Evolutionary conservation across 2,797 vertebrate species (phyloP).

Genomic region (Eospalax fontanierii): DNA sequence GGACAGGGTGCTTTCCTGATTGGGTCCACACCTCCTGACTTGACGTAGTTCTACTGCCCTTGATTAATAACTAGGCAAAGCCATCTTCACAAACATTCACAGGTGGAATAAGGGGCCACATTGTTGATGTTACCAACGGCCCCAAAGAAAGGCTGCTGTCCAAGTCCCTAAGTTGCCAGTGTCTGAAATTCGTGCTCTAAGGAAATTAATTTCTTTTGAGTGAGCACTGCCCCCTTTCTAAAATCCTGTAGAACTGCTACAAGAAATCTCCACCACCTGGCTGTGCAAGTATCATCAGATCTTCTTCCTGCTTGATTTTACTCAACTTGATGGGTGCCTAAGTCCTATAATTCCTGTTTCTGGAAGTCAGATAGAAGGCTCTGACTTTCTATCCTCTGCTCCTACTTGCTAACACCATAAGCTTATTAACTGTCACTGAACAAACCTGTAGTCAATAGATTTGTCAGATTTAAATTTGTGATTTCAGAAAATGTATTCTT

Average conservation of each 20-base stretch:
- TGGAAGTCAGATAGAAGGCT: constrained; percentile 67
- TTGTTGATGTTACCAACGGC: not conserved
- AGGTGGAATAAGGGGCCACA: not conserved
- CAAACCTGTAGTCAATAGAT: constrained; percentile 42
- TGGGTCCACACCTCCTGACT: constrained; percentile 61
- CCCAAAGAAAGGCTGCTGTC: not conserved
- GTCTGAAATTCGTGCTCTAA: constrained; percentile 54
- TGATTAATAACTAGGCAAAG: constrained; percentile 27
- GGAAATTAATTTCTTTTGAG: constrained; percentile 60
- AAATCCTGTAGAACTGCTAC: constrained; percentile 75
- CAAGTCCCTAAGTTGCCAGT: not conserved
- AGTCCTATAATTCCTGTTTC: constrained; percentile 56
- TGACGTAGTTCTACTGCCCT: constrained; percentile 27
- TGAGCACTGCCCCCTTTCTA: constrained; percentile 83
- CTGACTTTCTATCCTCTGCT: constrained; percentile 64
- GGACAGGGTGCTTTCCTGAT: constrained; percentile 35
- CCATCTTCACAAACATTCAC: constrained; percentile 35
- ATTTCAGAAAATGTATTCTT: constrained; percentile 72
- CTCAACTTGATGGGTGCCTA: constrained; percentile 48
- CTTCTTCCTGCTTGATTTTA: constrained; percentile 55
- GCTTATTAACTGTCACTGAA: constrained; percentile 60
- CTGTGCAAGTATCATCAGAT: not conserved
- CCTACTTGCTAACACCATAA: constrained; percentile 49
- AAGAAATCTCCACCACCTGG: not conserved
- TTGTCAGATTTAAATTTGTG: constrained; percentile 73